Base-by-base conservation (phyloP, 1,140 invertebrate genomes). In the Ooceraea biroi region DNA sequence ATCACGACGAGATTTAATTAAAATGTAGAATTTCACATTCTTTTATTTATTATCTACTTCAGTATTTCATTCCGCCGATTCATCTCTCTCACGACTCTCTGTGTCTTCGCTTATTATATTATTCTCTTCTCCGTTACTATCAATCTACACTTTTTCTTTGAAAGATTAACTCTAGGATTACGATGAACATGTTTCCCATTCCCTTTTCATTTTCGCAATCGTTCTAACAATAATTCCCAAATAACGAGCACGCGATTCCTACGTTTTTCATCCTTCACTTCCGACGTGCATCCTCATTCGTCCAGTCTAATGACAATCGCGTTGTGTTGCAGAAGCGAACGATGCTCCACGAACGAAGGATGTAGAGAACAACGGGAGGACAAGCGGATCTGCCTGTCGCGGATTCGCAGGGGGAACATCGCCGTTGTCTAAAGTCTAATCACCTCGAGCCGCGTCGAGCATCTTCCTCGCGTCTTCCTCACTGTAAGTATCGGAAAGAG, bases 311-410 rank as follows among this genome's bases (percentile, higher is more conserved):
- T 25, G n/a, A 14, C 57, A 76, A 41, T 60, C 60, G 25, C 44
- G 17, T 14, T 66, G 11, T 41, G 10, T 89, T 89, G 14, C 84
- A 89, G 86, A 90, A 86, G 88, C 84, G 63, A 83, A 77, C 83
- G 86, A 91, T 91, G 91, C 88, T 85, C 60, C 82, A 87, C 85
- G 89, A 88, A 89, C 82, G 65, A 83, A 89, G 87, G 90, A 92
- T 91, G 90, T 93, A 93, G 90, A 90, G 87, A 55, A 71, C 11
- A 74, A 65, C 83, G 73, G 80, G 63, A 69, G 76, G 73, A 87
- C 52, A 86, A 83, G 82, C 87, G 87, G 86, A 91, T 88, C 85
- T 88, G 88, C 82, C 84, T 77, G 86, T 87, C 85, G 87, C 86
- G 83, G 87, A 68, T 90, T 90, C 91, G 82, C 87, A 91, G 86